Evolutionary conservation across 1,140 invertebrate genomes (phyloP), one percentile per base, ranked within the genome.

Genomic region (Drosophila elegans): DNA sequence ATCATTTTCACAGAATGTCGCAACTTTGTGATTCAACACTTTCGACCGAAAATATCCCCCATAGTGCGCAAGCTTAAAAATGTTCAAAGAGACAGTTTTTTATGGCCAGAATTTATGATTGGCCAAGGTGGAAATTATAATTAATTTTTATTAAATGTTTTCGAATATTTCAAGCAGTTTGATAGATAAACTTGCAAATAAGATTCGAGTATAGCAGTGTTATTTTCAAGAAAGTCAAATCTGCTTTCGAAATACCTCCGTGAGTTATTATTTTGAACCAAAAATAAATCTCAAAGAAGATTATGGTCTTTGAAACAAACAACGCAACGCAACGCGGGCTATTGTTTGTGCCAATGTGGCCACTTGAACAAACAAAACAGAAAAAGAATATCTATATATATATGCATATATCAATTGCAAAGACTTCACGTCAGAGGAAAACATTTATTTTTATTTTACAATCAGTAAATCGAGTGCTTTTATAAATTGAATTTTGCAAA

Each of bases 321-420:
- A 79, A 59, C 25, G 49, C 45, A 79, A 59, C 25, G 49, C 53
- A 64, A 34, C 44, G 66, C 21, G 7, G 10, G 38, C 59, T 39
- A 53, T 83, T 79, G 59, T 83, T 83, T 78, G 74, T 79, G 59
- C 42, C 56, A 55, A 63, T 53, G 41, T 25, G 60, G 44, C 61
- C 76, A 80, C 59, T 85, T 80, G 61, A 62, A 46, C 25, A 51
- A 62, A 56, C 44, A 57, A 71, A 54, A 53, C 7, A 46, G n/a
- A 41, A 45, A 54, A 32, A 34, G 10, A 62, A 59, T 59, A 62
- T 25, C 46, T 39, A 7, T 45, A 46, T 12, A 53, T 53, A 12
- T 45, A 36, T 3, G 10, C 3, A 41, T 63, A 10, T 48, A 52
- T 53, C 41, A 48, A 63, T 48, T 41, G 59, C 13, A 21, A 13